phyloP scores from a whole-genome alignment of 2,797 vertebrate species.

The Myotis planiceps region DNA sequence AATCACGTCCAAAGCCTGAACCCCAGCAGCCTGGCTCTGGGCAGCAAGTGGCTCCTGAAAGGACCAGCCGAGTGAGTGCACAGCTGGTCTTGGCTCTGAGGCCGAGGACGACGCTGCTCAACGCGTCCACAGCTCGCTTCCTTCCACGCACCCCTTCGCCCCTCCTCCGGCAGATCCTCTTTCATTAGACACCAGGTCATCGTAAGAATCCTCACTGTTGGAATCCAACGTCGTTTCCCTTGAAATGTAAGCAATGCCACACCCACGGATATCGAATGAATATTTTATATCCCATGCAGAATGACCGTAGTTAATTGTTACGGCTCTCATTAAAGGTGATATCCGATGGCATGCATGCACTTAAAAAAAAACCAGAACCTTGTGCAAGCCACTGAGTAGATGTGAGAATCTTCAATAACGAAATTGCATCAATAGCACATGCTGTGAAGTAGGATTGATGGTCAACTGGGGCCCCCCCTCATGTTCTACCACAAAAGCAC shows the following conservation, averaged over 20 bases:
- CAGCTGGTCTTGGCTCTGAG: background rate
- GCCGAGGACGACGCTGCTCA: background rate
- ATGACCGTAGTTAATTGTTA: slow-evolving; percentile 86
- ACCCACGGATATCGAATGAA: slow-evolving; percentile 76
- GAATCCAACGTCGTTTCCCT: slow-evolving; percentile 77
- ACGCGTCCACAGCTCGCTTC: background rate
- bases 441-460: slow-evolving; percentile 91
- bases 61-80: rapidly evolving
- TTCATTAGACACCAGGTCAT: slow-evolving; percentile 73
- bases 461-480: slow-evolving; percentile 88
- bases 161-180: slow-evolving; percentile 43
- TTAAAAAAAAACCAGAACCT: slow-evolving; percentile 60
- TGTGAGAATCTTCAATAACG: slow-evolving; percentile 89
- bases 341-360: slow-evolving; percentile 83
- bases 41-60: background rate
- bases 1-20: background rate
- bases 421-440: slow-evolving; percentile 90
- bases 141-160: background rate
- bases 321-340: slow-evolving; percentile 84
- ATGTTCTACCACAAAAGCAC: slow-evolving; percentile 84
- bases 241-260: slow-evolving; percentile 81
- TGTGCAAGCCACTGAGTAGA: slow-evolving; percentile 86
- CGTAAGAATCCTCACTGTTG: slow-evolving; percentile 73
- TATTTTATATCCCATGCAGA: slow-evolving; percentile 85
- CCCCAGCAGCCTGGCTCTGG: background rate